Evolutionary conservation across 2,888 invertebrate species (phyloP), one percentile per base, ranked within the genome.

Genomic region (Brenthis ino): DNA sequence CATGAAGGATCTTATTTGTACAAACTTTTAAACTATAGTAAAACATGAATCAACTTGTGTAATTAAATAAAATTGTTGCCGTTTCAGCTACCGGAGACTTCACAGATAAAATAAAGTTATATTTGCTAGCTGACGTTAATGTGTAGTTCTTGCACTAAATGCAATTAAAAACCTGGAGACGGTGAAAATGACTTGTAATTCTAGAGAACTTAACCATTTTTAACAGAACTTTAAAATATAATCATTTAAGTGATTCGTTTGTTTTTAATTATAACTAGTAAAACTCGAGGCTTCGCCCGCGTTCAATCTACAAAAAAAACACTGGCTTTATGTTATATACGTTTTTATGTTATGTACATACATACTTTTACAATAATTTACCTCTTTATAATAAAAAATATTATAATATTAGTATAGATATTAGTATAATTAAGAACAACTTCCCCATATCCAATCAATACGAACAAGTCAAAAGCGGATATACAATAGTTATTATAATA

Each of bases 71-170:
- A 63, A 63, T 54, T 63, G 20, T 43, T n/a, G n/a, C 51, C 43
- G 6, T 63, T 60, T 60, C 60, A 33, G 50, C 33, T 50, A 6
- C 50, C 54, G 63, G 20, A 54, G 51, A 63, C 37, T 63, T 63
- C 53, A 63, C 24, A 53, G 51, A 60, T 60, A 50, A 50, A 60
- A 54, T 33, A 53, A 63, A 63, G 33, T 63, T 43, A 63, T 53
- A 63, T 63, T 63, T 54, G 14, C 63, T 63, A 43, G 63, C 63
- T 63, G 53, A 51, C 63, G 63, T 63, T 63, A 63, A 63, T 63
- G 53, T 63, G 20, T 24, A 54, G 24, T 63, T 63, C 53, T 37
- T 63, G 53, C 53, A 53, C 53, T 54, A 63, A 54, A 54, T 24
- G 63, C 54, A 63, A 20, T 63, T 63, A 53, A 63, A 13, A 51